A percentile compares a stretch with the other conserved stretches of the same genome.
phyloP scores from a whole-genome alignment of 2,797 vertebrate genomes.

The Cetoscarus ocellatus region DNA sequence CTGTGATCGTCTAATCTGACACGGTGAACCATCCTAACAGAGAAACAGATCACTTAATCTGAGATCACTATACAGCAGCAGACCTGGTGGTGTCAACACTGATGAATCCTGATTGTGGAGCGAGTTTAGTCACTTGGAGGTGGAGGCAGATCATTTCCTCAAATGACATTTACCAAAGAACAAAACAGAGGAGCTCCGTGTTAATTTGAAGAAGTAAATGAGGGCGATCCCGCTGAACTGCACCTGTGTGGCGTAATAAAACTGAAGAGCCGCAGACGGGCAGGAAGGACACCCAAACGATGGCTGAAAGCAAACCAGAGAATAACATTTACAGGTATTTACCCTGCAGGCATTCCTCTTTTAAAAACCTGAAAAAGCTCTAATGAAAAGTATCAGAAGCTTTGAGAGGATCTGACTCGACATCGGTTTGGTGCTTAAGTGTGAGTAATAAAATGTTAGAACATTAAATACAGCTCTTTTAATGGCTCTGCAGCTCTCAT shows the following conservation, averaged over 20 bases:
- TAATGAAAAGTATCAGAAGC: constrained; percentile 1
- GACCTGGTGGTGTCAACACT: constrained; percentile 14
- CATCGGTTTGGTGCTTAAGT: constrained; percentile 45
- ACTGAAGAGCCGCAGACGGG: background rate
- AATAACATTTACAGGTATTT: background rate
- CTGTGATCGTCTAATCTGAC: too few relatives aligned
- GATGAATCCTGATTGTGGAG: constrained; percentile 26
- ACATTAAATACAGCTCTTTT: constrained; percentile 38
- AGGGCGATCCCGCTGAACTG: constrained; percentile 26
- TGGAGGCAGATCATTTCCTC: constrained; percentile 25
- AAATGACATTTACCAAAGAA: constrained; percentile 20
- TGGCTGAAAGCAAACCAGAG: background rate
- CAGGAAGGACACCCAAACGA: background rate
- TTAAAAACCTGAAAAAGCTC: background rate
- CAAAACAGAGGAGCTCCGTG: constrained; percentile 21
- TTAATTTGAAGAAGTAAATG: constrained; percentile 31
- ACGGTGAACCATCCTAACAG: too few relatives aligned
- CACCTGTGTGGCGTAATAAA: constrained; percentile 31
- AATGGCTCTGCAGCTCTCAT: constrained; percentile 48
- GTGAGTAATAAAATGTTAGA: constrained; percentile 54
- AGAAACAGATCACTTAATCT: too few relatives aligned
- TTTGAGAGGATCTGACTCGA: constrained; percentile 7
- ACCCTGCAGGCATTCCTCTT: background rate
- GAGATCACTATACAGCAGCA: background rate
- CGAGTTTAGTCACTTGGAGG: constrained; percentile 2